Conservation (phyloP, 2,888 invertebrate genomes). For the Eretmocerus hayati region DNA sequence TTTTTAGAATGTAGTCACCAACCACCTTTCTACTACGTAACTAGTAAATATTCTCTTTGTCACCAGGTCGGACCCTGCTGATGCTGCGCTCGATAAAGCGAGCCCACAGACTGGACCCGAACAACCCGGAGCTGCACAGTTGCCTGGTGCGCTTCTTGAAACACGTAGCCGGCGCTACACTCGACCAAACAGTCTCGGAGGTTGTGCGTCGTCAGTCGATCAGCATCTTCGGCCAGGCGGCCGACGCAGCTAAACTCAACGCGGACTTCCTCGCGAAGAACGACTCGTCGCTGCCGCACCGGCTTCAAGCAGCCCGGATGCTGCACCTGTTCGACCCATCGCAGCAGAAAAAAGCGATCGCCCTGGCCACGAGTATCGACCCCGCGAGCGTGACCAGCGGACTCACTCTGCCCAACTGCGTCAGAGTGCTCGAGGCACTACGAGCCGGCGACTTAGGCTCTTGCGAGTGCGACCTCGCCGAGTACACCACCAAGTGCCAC, state of each 20-base stretch:
- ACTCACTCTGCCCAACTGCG: conserved; percentile 64
- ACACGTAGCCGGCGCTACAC: conserved; percentile 46
- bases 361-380: conserved; percentile 30
- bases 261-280: conserved; percentile 45
- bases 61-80: conserved; percentile 76
- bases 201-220: conserved; percentile 52
- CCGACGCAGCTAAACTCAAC: conserved; percentile 54
- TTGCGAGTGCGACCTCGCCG: conserved; percentile 61
- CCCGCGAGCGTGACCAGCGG: conserved; percentile 45
- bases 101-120: conserved; percentile 67
- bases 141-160: conserved; percentile 75
- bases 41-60: no score
- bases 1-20: no score
- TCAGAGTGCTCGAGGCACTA: conserved; percentile 70
- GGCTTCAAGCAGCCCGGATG: conserved; percentile 77
- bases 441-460: conserved; percentile 73
- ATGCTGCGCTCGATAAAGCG: conserved; percentile 96
- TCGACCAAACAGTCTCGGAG: conserved; percentile 50
- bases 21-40: no score
- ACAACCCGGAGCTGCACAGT: conserved; percentile 76
- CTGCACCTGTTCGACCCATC: conserved; percentile 66
- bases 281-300: conserved; percentile 62
- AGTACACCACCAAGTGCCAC: conserved; percentile 67
- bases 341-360: conserved; percentile 48
- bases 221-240: conserved; percentile 51